Evolutionary conservation across 2,113 vertebrate species (phyloP).

Genomic region (Dipodomys ordii): DNA sequence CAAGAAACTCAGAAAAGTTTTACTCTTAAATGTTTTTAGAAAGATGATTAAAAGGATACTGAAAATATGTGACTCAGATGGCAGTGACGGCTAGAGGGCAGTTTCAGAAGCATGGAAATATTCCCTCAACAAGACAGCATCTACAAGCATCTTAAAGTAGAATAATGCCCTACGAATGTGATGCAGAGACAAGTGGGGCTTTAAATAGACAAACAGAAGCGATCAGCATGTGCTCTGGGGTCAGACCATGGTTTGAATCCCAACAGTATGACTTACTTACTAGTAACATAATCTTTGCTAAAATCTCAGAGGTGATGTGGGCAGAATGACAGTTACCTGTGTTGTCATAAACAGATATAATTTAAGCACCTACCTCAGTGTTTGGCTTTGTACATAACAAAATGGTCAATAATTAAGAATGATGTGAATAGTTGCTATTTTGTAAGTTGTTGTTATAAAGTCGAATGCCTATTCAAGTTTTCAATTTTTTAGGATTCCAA

Average conservation of each 20-base stretch:
- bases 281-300: background rate
- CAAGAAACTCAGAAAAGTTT: conserved; percentile 35
- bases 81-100: background rate
- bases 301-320: background rate
- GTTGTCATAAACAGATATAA: background rate
- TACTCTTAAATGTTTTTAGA: conserved; percentile 37
- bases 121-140: conserved; percentile 17
- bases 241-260: background rate
- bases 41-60: background rate
- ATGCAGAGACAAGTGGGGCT: background rate
- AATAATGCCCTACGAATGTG: conserved; percentile 7
- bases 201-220: background rate
- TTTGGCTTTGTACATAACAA: background rate
- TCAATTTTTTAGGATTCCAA: conserved; percentile 53
- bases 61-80: conserved; percentile 24
- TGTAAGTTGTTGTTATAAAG: background rate
- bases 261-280: background rate
- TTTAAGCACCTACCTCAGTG: background rate
- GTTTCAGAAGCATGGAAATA: conserved; percentile 7
- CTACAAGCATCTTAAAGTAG: background rate
- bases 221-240: background rate
- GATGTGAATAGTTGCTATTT: background rate
- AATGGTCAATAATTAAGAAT: background rate
- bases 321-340: background rate
- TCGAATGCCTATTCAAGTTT: conserved; percentile 11